Evolutionary conservation across 2,888 invertebrate species (phyloP).

Genomic region (Subacronicta megacephala): DNA sequence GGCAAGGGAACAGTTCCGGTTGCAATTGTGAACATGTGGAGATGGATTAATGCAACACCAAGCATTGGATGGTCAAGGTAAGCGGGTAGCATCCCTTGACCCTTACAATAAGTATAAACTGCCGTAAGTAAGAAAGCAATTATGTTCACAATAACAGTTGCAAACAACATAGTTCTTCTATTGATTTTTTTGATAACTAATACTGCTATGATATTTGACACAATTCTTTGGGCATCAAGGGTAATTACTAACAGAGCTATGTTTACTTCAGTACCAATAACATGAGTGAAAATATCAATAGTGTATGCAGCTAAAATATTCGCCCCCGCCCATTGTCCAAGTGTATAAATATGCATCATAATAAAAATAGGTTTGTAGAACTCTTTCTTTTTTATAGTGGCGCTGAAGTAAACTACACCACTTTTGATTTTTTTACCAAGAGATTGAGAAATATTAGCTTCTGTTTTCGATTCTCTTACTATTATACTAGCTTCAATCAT

Average conservation of each 20-base stretch:
- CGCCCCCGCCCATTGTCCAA: conserved; percentile 72
- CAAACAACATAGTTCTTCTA: conserved; percentile 68
- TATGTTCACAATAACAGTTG: conserved; percentile 63
- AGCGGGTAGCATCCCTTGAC: conserved; percentile 56
- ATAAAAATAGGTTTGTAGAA: conserved; percentile 75
- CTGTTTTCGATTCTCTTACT: conserved; percentile 64
- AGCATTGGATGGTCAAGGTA: conserved; percentile 68
- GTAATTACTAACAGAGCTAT: conserved; percentile 65
- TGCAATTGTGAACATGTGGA: conserved; percentile 87
- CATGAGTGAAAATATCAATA: conserved; percentile 64
- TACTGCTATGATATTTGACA: conserved; percentile 66
- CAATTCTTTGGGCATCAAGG: conserved; percentile 67
- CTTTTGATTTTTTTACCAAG: conserved; percentile 49
- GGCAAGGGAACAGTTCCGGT: conserved; percentile 91
- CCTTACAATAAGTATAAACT: conserved; percentile 66
- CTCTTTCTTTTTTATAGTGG: conserved; percentile 66
- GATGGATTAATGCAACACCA: conserved; percentile 67
- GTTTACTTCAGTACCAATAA: conserved; percentile 65
- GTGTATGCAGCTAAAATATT: conserved; percentile 70
- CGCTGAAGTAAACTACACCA: conserved; percentile 51
- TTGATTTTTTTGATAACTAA: conserved; percentile 68
- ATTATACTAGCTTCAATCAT: conserved; percentile 72
- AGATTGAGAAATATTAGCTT: conserved; percentile 58
- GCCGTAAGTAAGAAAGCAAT: conserved; percentile 63
- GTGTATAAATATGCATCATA: conserved; percentile 70